phyloP scores from a whole-genome alignment of 2,888 invertebrate genomes.

The Yponomeuta sedellus region DNA sequence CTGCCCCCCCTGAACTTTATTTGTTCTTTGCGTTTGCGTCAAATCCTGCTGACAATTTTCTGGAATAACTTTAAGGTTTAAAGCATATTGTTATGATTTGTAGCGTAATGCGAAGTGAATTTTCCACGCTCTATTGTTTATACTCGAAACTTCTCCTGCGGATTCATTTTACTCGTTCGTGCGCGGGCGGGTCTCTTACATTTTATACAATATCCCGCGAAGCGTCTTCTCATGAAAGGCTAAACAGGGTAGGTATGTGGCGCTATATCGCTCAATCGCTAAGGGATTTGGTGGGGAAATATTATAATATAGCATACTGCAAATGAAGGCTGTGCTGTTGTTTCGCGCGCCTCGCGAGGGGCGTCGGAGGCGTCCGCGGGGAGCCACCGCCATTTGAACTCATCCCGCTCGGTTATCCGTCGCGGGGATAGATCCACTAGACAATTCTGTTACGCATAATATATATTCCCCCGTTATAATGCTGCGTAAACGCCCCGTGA shows the following conservation, averaged over 20 bases:
- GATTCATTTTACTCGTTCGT: constrained; percentile 4
- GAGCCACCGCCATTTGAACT: constrained; percentile 45
- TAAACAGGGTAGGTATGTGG: constrained; percentile 24
- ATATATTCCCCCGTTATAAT: constrained; percentile 3
- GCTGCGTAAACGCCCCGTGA: constrained; percentile 4
- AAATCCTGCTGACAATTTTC: constrained; percentile 45
- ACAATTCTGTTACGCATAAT: constrained; percentile 8
- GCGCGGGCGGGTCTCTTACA: not conserved
- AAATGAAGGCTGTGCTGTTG: constrained; percentile 25
- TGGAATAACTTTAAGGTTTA: constrained; percentile 19
- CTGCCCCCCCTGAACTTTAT: constrained; percentile 58
- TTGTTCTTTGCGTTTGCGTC: constrained; percentile 45
- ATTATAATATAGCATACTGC: constrained; percentile 41
- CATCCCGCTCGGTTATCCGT: constrained; percentile 51
- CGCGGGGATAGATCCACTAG: constrained; percentile 25
- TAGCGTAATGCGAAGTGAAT: constrained; percentile 16
- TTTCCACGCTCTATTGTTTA: constrained; percentile 15
- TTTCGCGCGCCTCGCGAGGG: constrained; percentile 8
- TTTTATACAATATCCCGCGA: not conserved
- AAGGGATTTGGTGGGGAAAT: constrained; percentile 30
- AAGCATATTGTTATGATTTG: constrained; percentile 20
- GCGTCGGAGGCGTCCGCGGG: constrained; percentile 25
- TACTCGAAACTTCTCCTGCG: constrained; percentile 8
- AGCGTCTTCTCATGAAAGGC: constrained; percentile 25
- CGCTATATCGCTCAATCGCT: constrained; percentile 28